Evolutionary conservation across 2,797 vertebrate genomes (phyloP).

Genomic region (Miopithecus talapoin): DNA sequence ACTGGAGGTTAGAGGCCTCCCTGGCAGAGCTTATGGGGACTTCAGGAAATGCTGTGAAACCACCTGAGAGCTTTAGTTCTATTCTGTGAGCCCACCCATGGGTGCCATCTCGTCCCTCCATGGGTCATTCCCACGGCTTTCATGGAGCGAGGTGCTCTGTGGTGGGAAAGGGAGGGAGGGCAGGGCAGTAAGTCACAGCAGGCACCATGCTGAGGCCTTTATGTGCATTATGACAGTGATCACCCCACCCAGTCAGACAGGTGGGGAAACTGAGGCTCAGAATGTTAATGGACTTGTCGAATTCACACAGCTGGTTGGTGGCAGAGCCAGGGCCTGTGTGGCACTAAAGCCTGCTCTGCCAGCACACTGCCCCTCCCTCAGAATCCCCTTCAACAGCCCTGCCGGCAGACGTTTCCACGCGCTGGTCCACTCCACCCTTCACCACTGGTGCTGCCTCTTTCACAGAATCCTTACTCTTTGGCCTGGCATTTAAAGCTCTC

Average conservation of each 20-base stretch:
- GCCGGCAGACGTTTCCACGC: fast-evolving
- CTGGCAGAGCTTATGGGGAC: not conserved
- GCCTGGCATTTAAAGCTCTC: not conserved
- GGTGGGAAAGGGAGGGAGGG: not conserved
- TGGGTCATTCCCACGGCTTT: not conserved
- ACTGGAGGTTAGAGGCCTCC: not conserved
- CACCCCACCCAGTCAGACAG: not conserved
- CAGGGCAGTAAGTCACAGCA: not conserved
- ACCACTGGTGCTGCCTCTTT: not conserved
- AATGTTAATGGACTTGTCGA: not conserved
- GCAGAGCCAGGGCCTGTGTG: not conserved
- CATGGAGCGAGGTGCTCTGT: not conserved
- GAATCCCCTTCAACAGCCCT: not conserved
- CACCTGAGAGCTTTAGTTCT: not conserved
- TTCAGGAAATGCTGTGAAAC: not conserved
- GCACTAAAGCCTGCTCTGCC: not conserved
- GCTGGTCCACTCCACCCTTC: fast-evolving
- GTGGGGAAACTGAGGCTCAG: not conserved
- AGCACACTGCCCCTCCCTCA: not conserved
- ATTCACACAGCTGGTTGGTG: not conserved
- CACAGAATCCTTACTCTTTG: not conserved
- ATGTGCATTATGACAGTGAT: not conserved
- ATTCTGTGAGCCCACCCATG: fast-evolving
- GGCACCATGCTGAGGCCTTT: not conserved
- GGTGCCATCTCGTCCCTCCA: not conserved